Conservation (phyloP, 2,797 vertebrate genomes). For the Myotis findleyi region DNA sequence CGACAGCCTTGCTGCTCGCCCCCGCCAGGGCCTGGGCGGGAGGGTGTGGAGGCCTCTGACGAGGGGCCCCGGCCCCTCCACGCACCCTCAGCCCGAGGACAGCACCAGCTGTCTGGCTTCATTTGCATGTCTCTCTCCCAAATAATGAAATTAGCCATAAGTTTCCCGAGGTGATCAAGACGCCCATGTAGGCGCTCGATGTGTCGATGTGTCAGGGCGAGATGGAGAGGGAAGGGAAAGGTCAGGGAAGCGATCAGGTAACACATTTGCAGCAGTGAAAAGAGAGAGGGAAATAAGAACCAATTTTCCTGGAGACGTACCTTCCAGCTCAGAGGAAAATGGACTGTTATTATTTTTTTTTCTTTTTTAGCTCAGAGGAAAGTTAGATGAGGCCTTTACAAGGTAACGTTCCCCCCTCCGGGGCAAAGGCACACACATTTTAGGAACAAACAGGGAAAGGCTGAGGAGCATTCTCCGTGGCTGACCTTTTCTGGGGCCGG, state of each 20-base stretch:
- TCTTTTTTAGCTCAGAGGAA: neutral
- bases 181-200: conserved; percentile 90
- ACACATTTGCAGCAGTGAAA: conserved; percentile 69
- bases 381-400: neutral
- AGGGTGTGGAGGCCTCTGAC: conserved; percentile 90
- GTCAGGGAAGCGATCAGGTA: conserved; percentile 84
- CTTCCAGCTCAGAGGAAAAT: conserved; percentile 7
- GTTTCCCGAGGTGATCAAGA: conserved; percentile 98
- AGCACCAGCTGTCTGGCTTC: conserved; percentile 97
- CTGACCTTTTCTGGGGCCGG: neutral
- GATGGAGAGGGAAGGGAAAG: conserved; percentile 88
- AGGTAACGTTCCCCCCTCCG: neutral
- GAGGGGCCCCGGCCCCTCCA: conserved; percentile 93
- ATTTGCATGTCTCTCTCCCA: conserved; percentile 96
- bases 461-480: neutral
- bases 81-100: conserved; percentile 93
- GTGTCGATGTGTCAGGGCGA: conserved; percentile 91
- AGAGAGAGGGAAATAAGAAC: conserved; percentile 71
- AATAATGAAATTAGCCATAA: conserved; percentile 99
- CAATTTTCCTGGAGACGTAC: neutral
- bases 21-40: conserved; percentile 91
- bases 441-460: neutral
- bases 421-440: neutral
- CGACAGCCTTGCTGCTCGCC: conserved; percentile 86
- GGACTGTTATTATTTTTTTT: neutral